Evolutionary conservation across 1,140 invertebrate genomes (phyloP), one percentile per base, ranked within the genome.

Genomic region (Scaptodrosophila lebanonensis): DNA sequence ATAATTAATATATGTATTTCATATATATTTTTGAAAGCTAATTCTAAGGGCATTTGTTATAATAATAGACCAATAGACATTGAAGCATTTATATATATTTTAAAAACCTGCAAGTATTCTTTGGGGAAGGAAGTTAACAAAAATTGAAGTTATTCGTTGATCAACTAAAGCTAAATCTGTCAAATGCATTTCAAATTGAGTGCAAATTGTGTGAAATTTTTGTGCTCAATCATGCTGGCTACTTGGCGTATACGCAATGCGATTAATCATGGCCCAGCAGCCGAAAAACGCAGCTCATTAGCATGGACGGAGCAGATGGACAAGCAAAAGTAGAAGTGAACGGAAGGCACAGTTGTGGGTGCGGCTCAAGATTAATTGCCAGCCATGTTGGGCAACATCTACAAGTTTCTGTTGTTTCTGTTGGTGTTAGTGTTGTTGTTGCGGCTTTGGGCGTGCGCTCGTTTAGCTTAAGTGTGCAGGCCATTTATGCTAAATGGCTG

Each of bases 401-500:
- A 20, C 49, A 16, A 20, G 27, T 38, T 52, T 29, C 52, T 45
- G 29, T 40, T 25, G 30, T 27, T 39, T 50, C 45, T 16, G 33
- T 9, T 22, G 17, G 17, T 25, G 15, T 43, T 20, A 9, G 20
- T 51, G 45, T 12, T 35, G 13, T 29, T 39, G 13, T 29, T 38
- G 57, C 11, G 36, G 39, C 53, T 43, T 61, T 4, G 29, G 18
- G 38, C 13, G 15, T n/a, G 16, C 16, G 54, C 60, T 65, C 20
- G 20, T 44, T 42, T 44, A 49, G 32, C 27, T 51, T 42, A 57
- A 76, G 49, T 76, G 71, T 17, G n/a, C 66, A 63, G 38, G 43
- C 15, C 48, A 60, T 57, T 77, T 79, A 68, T 68, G 54, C 68
- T 77, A 79, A 77, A 72, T 65, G 68, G 48, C 49, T 29, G 25